Evolutionary conservation across 2,888 invertebrate species (phyloP), one percentile per base, ranked within the genome.

Genomic region (Petrolisthes manimaculis): DNA sequence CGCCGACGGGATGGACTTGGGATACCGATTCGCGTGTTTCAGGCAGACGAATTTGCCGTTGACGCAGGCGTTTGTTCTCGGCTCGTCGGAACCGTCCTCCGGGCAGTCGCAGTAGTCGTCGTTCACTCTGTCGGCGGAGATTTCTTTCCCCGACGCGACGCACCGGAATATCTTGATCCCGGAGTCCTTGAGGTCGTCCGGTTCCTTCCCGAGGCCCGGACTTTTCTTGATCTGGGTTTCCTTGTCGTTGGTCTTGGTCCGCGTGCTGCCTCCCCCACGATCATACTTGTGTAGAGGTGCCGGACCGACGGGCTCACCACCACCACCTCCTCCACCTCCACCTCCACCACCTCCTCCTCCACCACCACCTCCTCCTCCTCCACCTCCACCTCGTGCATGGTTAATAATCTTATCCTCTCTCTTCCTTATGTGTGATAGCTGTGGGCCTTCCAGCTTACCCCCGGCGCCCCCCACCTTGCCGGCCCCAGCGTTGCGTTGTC

Each of bases 31-130:
- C 3, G 51, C 54, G 51, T 54, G 53, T 54, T 88, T 86, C 84
- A 89, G 86, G 92, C 93, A 92, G 51, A 79, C 83, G 86, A 92
- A 92, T 61, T 91, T 92, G 86, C 92, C 92, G 90, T 92, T 91
- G 67, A 92, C 92, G 92, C 94, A 94, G 53, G 94, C 94, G 81
- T 93, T 92, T 18, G 94, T 94, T 9, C 93, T 93, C 6, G 94
- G 94, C 91, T 94, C 94, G 92, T 94, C 94, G 51, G 92, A 92
- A 4, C 93, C 93, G 91, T 94, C 94, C 14, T 91, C 90, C 4
- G 91, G 89, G 92, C 98, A 98, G 93, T 98, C 98, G 94, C 98
- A 98, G 93, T 96, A 98, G 93, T 98, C 97, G 92, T 98, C 98
- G 93, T 98, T 98, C 1, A 97, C 81, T 92, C 95, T 94, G 67